Evolutionary conservation across 1,140 invertebrate genomes (phyloP).

Genomic region (Cyclargus thomasi): DNA sequence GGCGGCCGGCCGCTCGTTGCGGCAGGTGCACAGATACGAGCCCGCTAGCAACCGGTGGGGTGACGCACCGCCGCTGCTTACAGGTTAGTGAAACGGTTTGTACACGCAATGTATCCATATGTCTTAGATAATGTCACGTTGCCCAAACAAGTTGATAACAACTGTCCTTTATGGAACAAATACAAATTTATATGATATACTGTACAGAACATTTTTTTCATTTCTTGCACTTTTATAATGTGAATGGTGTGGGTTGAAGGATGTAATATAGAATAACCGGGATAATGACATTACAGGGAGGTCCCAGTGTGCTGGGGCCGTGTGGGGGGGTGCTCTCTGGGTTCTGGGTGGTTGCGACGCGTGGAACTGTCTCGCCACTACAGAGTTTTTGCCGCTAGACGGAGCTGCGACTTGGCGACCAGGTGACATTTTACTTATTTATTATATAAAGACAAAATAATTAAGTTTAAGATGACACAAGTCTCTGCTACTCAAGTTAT

Average conservation of each 20-base stretch:
- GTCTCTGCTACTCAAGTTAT: no score
- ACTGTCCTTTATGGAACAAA: no score
- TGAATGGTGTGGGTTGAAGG: no score
- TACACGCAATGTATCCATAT: no score
- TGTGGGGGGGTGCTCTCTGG: slow-evolving; percentile 81
- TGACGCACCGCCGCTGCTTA: slow-evolving; percentile 74
- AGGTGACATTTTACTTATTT: slow-evolving; percentile 26
- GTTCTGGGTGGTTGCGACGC: slow-evolving; percentile 89
- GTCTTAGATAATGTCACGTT: no score
- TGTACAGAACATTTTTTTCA: no score
- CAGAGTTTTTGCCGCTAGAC: slow-evolving; percentile 45
- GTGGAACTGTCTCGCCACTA: slow-evolving; percentile 82
- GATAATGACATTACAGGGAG: slow-evolving; percentile 71
- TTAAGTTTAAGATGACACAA: no score
- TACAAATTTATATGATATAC: no score
- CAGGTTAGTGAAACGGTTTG: slow-evolving; percentile 13
- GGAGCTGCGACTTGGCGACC: slow-evolving; percentile 30
- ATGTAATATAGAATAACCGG: no score
- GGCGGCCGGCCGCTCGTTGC: slow-evolving; percentile 80
- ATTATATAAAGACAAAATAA: background rate
- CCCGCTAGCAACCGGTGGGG: slow-evolving; percentile 79
- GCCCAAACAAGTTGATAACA: no score
- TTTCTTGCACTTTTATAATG: no score
- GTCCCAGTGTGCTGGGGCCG: slow-evolving; percentile 86
- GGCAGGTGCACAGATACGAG: slow-evolving; percentile 84